A percentile compares a stretch with the other conserved stretches of the same genome.
Conservation (phyloP, 1,140 invertebrate species). For the Diploscapter pachys region DNA sequence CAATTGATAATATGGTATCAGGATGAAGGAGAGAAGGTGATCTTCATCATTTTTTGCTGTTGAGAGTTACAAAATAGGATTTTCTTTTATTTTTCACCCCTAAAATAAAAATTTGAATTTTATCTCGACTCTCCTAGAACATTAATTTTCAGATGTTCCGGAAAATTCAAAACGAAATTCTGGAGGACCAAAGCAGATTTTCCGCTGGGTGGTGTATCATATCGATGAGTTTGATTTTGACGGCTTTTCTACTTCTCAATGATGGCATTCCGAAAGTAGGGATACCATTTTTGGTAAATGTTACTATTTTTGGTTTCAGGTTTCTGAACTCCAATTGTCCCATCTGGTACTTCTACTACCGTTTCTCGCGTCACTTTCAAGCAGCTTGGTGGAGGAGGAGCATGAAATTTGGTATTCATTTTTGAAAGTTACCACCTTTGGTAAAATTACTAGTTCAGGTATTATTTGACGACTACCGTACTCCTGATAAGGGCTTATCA, state of each 20-base stretch:
- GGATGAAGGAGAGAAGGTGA: too few species aligned
- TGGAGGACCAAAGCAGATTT: too few species aligned
- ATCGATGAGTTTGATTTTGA: too few species aligned
- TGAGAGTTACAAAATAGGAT: too few species aligned
- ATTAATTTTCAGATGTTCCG: too few species aligned
- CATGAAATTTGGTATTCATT: slow-evolving; percentile 48
- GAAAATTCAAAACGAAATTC: too few species aligned
- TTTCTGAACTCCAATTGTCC: not conserved
- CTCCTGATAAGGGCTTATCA: not conserved
- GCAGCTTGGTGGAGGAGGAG: slow-evolving; percentile 52
- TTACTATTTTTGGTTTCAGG: not conserved
- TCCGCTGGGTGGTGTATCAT: too few species aligned
- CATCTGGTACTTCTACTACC: slow-evolving; percentile 8
- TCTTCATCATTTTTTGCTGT: too few species aligned
- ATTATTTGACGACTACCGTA: not conserved
- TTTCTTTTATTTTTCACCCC: too few species aligned
- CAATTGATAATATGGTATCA: too few species aligned
- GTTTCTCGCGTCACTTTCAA: slow-evolving; percentile 36
- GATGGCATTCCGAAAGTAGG: not conserved
- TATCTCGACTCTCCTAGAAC: too few species aligned
- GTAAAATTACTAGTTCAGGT: not conserved
- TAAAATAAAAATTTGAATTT: too few species aligned
- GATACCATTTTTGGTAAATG: not conserved
- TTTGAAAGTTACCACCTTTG: not conserved
- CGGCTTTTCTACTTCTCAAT: not conserved